Evolutionary conservation across 2,797 vertebrate genomes (phyloP).

Genomic region (Centropyge bicolor): DNA sequence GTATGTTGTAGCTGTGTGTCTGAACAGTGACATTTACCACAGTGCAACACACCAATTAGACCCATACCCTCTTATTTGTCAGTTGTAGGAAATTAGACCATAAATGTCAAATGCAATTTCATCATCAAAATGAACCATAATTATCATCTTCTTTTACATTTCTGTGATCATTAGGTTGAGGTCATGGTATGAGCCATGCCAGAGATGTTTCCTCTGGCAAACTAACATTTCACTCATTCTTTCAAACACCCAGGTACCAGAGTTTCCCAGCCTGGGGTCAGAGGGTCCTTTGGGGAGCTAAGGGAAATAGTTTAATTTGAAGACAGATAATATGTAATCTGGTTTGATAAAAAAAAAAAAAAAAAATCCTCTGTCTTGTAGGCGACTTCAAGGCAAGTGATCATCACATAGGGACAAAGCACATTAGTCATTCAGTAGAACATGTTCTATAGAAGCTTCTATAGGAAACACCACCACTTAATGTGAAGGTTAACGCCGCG

Average conservation of each 20-base stretch:
- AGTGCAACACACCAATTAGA: conserved; percentile 39
- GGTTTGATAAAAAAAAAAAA: background rate
- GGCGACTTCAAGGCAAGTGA: too few species aligned
- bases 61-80: conserved; percentile 21
- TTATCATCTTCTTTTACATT: conserved; percentile 30
- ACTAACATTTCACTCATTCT: conserved; percentile 6
- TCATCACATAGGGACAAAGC: background rate
- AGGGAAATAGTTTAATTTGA: background rate
- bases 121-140: conserved; percentile 40
- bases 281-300: background rate
- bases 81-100: conserved; percentile 16
- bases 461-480: background rate
- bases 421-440: background rate
- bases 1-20: background rate
- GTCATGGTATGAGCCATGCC: conserved; percentile 6
- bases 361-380: too few species aligned
- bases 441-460: background rate
- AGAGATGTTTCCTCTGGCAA: conserved; percentile 5
- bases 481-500: background rate
- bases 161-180: conserved; percentile 2
- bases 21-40: conserved; percentile 50
- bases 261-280: conserved; percentile 9
- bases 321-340: background rate
- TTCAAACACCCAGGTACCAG: background rate
- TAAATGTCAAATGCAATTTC: conserved; percentile 54